Base-by-base conservation (phyloP, 2,113 vertebrate species). In the Plotosus lineatus region DNA sequence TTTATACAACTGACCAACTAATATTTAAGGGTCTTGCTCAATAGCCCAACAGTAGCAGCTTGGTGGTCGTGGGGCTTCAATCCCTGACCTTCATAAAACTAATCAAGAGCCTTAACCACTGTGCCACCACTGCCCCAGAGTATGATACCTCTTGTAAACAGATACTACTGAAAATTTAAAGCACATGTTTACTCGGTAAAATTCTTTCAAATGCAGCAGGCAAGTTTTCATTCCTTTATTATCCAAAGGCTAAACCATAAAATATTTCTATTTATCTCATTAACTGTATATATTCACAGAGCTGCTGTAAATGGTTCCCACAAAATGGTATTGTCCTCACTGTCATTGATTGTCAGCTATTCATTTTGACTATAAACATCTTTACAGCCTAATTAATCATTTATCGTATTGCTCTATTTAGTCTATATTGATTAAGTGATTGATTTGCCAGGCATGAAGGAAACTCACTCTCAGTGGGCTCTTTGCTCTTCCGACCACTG, bases 401-500 rank as follows among this genome's bases (percentile, higher is more conserved):
- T 71, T 46, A 69, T 71, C 66, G 14, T 26, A 72, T 42, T 48
- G 77, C 63, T 36, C 14, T 68, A 51, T 56, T 79, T 53, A 79
- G 40, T 69, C 21, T 3, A 6, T 72, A 72, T 79, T 72, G 78
- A 79, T 72, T 68, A 21, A 71, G n/a, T 0, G 4, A 82, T 68
- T 21, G 9, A 55, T 75, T n/a, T 56, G 42, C 28, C 55, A 74
- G 44, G 19, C n/a, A n/a, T 77, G 53, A 68, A 7, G 17, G 11
- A 15, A 66, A 95, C 98, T 98, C 90, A 99, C 98, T 95, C 81
- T 99, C 96, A 83, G 94, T 92, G 0, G 95, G 95, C 73, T 99
- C 97, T 87, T 99, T 99, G 38, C 95, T 96, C 87, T 95, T 95
- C 85, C 95, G 94, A 83, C 97, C 95, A 53, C 97, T 96, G 87